Base-by-base conservation (phyloP, 2,888 invertebrate genomes). In the Diarsia brunnea region DNA sequence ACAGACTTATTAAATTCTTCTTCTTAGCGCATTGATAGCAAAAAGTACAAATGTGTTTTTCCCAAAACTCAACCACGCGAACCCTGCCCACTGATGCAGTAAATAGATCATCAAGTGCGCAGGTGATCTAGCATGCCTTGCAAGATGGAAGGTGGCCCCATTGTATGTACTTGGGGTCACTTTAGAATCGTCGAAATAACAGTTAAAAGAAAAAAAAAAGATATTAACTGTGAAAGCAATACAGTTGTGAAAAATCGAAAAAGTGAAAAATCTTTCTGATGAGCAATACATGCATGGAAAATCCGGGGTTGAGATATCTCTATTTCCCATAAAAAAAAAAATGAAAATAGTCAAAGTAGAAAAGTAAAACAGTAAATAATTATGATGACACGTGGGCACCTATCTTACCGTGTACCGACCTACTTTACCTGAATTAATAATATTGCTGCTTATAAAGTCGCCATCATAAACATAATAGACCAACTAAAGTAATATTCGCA, bases 401-500 rank as follows among this genome's bases (percentile, higher is more conserved):
- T 19, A 19, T 27, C 24, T 21, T 1, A 11, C 11, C 11, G 49
- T 51, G 0, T 16, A 27, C 16, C 8, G 27, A 58, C 27, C 63
- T 68, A 47, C 16, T 55, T 24, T 3, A 75, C 43, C 7, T 55
- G 27, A 81, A 79, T 74, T 74, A 60, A 68, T 67, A n/a, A 55
- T 14, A 53, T 69, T 61, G 19, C 55, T 43, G 38, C 31, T 75
- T 68, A 63, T 63, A 79, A 75, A 68, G 45, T 84, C 75, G 43
- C 70, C 69, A 53, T 66, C 66, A 47, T 64, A 60, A 67, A 68
- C 63, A 84, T 77, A 74, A 84, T 72, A 67, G 67, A 69, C 73
- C 69, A 79, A 78, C 75, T 85, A 69, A 75, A 78, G 70, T 72
- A 79, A 76, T 80, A 84, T 76, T 75, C 65, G 47, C 82, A 4